Conservation (phyloP, 2,888 invertebrate species). For the Synergus laeviventris region DNA sequence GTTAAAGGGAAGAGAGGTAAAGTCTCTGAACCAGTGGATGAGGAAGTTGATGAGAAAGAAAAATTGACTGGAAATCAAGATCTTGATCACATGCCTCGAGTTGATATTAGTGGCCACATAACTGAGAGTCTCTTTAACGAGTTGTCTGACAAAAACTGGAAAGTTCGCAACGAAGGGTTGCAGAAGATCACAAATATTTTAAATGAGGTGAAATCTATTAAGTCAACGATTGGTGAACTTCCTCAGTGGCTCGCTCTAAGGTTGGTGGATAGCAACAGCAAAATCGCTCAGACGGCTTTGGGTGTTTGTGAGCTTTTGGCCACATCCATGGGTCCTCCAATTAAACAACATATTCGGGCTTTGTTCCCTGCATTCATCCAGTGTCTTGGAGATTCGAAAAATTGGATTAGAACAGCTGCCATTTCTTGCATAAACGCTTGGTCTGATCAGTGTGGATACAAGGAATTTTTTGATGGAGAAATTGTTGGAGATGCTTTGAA, state of each 20-base stretch:
- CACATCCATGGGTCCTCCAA: constrained; percentile 88
- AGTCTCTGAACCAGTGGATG: constrained; percentile 76
- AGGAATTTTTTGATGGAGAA: constrained; percentile 91
- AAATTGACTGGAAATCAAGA: constrained; percentile 77
- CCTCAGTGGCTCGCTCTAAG: constrained; percentile 87
- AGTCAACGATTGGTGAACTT: constrained; percentile 89
- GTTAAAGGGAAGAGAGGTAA: constrained; percentile 62
- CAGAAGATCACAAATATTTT: constrained; percentile 83
- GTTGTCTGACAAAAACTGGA: constrained; percentile 95
- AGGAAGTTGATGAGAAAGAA: constrained; percentile 76
- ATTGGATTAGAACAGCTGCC: constrained; percentile 88
- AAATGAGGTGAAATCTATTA: constrained; percentile 87
- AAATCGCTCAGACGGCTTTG: constrained; percentile 90
- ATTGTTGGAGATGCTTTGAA: constrained; percentile 92
- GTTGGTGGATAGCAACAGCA: constrained; percentile 93
- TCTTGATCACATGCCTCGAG: constrained; percentile 84
- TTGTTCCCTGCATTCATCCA: constrained; percentile 90
- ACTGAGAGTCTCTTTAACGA: constrained; percentile 89
- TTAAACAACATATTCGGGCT: constrained; percentile 86
- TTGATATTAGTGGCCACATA: constrained; percentile 89
- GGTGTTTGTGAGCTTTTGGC: constrained; percentile 90
- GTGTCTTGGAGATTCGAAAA: constrained; percentile 83
- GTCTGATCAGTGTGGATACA: constrained; percentile 88
- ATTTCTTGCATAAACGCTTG: constrained; percentile 90
- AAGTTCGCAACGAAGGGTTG: constrained; percentile 81